A percentile compares a stretch with the other conserved stretches of the same genome.
Evolutionary conservation across 1,140 invertebrate species (phyloP).

Genomic region (Teleogryllus occipitalis): DNA sequence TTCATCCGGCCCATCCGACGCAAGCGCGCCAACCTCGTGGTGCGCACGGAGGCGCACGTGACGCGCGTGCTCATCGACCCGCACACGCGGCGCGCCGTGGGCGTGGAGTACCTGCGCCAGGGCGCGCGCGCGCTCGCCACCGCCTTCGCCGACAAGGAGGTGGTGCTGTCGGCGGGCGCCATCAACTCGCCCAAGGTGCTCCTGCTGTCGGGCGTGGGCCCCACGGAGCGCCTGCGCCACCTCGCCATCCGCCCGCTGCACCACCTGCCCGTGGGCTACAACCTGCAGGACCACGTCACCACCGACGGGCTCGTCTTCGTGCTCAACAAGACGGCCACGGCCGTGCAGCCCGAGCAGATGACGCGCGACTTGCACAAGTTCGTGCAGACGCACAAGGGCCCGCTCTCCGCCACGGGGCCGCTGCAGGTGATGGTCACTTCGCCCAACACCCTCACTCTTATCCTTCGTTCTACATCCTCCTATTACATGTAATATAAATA

Average conservation of each 20-base stretch:
- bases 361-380: conserved; percentile 44
- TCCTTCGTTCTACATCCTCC: no score
- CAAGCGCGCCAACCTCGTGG: conserved; percentile 58
- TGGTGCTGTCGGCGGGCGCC: conserved; percentile 33
- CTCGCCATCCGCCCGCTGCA: conserved; percentile 21
- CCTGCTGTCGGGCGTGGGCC: conserved; percentile 40
- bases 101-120: conserved; percentile 40
- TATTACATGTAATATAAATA: no score
- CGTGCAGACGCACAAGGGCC: conserved; percentile 34
- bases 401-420: conserved; percentile 41
- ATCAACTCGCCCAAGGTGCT: conserved; percentile 34
- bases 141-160: conserved; percentile 31
- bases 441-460: no score
- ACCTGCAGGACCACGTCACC: conserved; percentile 53
- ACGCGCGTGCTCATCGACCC: conserved; percentile 65
- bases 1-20: conserved; percentile 33
- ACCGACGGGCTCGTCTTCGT: conserved; percentile 45
- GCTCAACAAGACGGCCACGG: conserved; percentile 42
- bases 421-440: conserved; percentile 28
- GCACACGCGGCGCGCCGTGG: conserved; percentile 54
- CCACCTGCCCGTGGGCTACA: conserved; percentile 35
- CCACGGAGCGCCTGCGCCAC: conserved; percentile 31
- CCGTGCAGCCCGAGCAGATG: conserved; percentile 37
- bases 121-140: conserved; percentile 23
- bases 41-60: conserved; percentile 59